Conservation (phyloP, 2,888 invertebrate genomes). For the Artemia sinica region DNA sequence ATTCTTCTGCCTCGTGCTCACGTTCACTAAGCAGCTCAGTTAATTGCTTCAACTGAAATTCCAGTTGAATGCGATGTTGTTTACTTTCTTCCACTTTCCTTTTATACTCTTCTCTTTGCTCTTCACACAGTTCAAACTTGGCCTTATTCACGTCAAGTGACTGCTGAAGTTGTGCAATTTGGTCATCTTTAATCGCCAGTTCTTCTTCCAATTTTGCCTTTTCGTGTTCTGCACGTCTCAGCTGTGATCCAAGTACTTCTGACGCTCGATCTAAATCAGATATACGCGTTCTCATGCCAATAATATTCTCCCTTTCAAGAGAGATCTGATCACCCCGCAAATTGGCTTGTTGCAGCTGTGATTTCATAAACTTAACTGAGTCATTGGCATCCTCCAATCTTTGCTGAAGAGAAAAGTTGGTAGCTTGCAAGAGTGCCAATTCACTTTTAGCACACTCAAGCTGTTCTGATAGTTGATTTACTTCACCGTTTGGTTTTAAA, state of each 20-base stretch:
- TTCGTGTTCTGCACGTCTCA: constrained; percentile 10
- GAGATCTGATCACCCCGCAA: neutral
- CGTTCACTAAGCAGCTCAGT: neutral
- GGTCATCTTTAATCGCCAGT: neutral
- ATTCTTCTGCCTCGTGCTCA: neutral
- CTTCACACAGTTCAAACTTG: neutral
- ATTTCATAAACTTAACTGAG: neutral
- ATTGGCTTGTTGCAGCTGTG: constrained; percentile 7
- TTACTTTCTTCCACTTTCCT: neutral
- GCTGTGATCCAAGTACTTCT: constrained; percentile 4
- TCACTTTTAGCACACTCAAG: neutral
- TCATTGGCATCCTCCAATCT: neutral
- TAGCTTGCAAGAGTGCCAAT: neutral
- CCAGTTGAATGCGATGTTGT: neutral
- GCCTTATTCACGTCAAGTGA: neutral
- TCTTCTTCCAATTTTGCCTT: constrained; percentile 14
- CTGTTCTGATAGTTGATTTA: neutral
- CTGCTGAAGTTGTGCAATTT: neutral
- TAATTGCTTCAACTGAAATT: constrained; percentile 1
- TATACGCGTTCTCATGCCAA: constrained; percentile 10
- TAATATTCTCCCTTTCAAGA: constrained; percentile 3
- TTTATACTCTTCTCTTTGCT: neutral
- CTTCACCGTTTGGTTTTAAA: neutral
- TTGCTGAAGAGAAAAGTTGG: neutral
- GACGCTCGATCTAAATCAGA: constrained; percentile 9